Base-by-base conservation (phyloP, 2,797 vertebrate species). In the Pseudocheirus occidentalis region DNA sequence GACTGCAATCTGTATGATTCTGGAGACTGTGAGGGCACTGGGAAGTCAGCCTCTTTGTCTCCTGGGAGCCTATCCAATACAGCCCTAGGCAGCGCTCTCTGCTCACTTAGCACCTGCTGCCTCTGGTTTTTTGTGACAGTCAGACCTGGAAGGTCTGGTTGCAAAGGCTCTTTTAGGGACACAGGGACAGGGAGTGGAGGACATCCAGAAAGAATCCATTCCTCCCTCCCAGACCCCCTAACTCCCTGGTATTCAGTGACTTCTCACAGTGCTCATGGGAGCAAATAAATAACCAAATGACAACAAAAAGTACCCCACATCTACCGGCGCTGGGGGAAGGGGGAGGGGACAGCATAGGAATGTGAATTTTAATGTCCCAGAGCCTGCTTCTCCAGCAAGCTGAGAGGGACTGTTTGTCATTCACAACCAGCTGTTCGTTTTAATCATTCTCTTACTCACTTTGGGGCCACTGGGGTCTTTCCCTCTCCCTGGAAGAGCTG, bases 381-480 rank as follows among this genome's bases (percentile, higher is more conserved):
- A 87, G 40, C 40, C 73, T 81, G n/a, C n/a, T 18, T 81, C 66
- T 81, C 7, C 66, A 21, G 66, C n/a, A 87, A 46, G 40, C 10
- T 0, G 1, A 87, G 40, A 87, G 90, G 52, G 34, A 31, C 29
- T 55, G 54, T 53, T 90, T 55, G 53, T 95, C 91, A 92, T 97
- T 92, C 96, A 40, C 73, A 87, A 24, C 93, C 96, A 93, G 98
- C 97, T 97, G 97, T 46, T 97, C 97, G 16, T 4, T 95, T 92
- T 97, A 93, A 98, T 97, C 97, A 92, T 93, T 10, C 96, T 54
- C 28, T 95, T 96, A 92, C 94, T 62, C 97, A 97, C 97, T 97
- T 97, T 95, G 92, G 56, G 92, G 90, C 66, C 90, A 95, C 40
- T 94, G 1, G 90, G 96, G 96, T 94, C 95, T 90, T 93, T 66